Evolutionary conservation across 2,113 vertebrate species (phyloP).

Genomic region (Enhydra lutris): DNA sequence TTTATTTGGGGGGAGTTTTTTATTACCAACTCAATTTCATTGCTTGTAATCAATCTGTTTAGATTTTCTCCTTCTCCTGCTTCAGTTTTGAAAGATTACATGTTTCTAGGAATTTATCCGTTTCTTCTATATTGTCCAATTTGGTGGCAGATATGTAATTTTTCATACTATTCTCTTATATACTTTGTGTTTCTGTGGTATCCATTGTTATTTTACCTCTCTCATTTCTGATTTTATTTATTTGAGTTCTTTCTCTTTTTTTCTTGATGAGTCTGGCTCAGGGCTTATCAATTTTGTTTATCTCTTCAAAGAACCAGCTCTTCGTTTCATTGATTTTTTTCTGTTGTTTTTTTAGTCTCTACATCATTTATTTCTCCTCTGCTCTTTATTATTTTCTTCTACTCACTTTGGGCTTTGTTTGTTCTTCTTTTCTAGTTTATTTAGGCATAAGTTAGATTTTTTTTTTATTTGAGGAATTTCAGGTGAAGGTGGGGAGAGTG

Average conservation of each 20-base stretch:
- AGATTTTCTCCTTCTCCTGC: not conserved
- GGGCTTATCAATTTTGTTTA: not conserved
- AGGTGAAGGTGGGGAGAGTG: not conserved
- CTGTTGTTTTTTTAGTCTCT: not conserved
- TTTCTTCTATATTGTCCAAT: not conserved
- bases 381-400: not conserved
- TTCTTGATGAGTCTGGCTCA: not conserved
- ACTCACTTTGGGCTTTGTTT: not conserved
- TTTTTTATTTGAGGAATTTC: not conserved
- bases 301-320: not conserved
- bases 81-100: not conserved
- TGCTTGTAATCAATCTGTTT: not conserved
- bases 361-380: not conserved
- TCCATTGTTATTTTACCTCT: not conserved
- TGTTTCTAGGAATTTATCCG: not conserved
- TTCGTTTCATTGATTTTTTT: not conserved
- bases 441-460: not conserved
- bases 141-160: not conserved
- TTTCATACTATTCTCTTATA: not conserved
- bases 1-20: not conserved
- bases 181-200: not conserved
- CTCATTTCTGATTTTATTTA: not conserved
- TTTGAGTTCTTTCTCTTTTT: not conserved
- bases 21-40: not conserved
- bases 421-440: not conserved